phyloP scores from a whole-genome alignment of 2,797 vertebrate genomes.

The Benthosema pterotum region DNA sequence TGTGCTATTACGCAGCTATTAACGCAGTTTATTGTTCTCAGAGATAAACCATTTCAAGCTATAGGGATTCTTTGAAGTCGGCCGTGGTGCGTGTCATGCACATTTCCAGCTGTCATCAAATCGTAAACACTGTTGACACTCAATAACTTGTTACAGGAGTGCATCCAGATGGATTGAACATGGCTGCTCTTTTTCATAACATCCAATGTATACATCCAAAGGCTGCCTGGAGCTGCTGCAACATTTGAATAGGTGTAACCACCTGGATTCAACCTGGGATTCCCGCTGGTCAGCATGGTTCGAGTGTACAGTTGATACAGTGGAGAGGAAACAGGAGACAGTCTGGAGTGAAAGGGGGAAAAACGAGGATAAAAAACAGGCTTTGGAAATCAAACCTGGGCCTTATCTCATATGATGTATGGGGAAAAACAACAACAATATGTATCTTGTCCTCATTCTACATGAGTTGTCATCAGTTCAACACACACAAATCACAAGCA shows the following conservation, averaged over 20 bases:
- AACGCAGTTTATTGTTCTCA: conserved; percentile 37
- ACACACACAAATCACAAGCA: no score
- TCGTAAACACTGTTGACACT: conserved; percentile 50
- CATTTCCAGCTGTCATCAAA: conserved; percentile 52
- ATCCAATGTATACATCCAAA: conserved; percentile 21
- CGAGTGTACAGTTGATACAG: no score
- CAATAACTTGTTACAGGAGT: conserved; percentile 43
- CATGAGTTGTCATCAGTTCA: no score
- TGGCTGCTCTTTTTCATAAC: conserved; percentile 21
- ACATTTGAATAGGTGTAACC: neutral
- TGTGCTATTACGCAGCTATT: conserved; percentile 36
- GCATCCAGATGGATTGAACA: conserved; percentile 29
- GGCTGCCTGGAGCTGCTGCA: conserved; percentile 14
- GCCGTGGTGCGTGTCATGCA: conserved; percentile 38
- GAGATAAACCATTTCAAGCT: conserved; percentile 34
- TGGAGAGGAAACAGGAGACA: no score
- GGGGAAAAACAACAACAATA: no score
- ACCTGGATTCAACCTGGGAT: no score
- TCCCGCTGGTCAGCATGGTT: no score
- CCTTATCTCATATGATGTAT: no score
- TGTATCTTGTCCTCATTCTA: no score
- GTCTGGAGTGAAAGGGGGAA: no score
- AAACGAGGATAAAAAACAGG: no score
- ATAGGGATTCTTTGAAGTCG: conserved; percentile 40
- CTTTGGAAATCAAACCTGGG: no score